Evolutionary conservation across 2,113 vertebrate genomes (phyloP), one percentile per base, ranked within the genome.

Genomic region (Entomyzon cyanotis): DNA sequence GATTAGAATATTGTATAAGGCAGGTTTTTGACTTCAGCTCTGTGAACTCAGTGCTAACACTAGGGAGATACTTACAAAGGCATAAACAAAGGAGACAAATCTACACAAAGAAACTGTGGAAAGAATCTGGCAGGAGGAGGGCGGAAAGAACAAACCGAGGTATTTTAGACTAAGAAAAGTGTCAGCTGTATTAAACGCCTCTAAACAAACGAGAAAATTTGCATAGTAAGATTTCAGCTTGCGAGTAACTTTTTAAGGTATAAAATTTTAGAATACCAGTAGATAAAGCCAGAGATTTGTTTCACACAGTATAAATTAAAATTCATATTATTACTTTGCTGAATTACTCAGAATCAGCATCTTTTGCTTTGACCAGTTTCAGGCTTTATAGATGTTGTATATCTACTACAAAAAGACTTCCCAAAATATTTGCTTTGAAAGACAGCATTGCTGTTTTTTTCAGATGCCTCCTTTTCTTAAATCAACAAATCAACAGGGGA

Each of bases 31-130:
- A 95, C 76, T 94, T 89, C 60, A 88, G 47, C 67, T 85, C 77
- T 96, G 46, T 84, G 74, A 95, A 74, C 50, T 87, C 84, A 52
- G 64, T 85, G 35, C 83, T 90, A 95, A 56, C 46, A 71, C 84
- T 33, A 74, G 80, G 89, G 94, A 96, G 52, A 69, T 20, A 63
- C 76, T 92, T 80, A 89, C 60, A 87, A 88, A 94, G 70, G 67
- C 81, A 89, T 89, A 90, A 96, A 92, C 89, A 97, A 93, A 91
- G 84, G 47, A 90, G 76, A 89, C 53, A 95, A 93, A 79, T 79
- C 81, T 87, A 79, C 93, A 97, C 76, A 96, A 97, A 93, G 84
- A 89, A 92, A 96, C 49, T 47, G 55, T 58, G 85, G 73, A 95
- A 96, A 73, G 65, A 39, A 95, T 42, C 2, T 2, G 50, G 55